Conservation (phyloP, 1,140 invertebrate species). For the Myzus persicae region DNA sequence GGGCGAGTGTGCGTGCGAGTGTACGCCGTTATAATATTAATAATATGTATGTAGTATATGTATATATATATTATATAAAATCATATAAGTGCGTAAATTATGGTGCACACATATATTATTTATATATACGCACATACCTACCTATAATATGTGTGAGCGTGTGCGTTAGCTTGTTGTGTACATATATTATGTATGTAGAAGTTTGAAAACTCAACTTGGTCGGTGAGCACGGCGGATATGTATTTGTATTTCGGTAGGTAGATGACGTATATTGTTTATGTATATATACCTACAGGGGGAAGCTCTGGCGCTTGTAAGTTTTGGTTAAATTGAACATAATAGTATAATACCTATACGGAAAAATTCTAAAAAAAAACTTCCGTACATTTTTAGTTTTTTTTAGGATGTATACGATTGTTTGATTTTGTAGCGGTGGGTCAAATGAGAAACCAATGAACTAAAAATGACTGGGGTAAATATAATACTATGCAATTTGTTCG, state of each 20-base stretch:
- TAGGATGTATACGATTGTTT: no score
- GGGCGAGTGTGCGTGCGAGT: not conserved
- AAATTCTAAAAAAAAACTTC: no score
- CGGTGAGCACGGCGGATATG: not conserved
- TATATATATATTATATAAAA: not conserved
- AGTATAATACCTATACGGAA: no score
- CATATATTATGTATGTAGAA: not conserved
- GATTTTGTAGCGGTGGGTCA: not conserved
- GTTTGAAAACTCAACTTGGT: not conserved
- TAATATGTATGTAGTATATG: not conserved
- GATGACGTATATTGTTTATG: no score
- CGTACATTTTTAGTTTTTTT: not conserved
- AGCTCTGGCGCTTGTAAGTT: not conserved
- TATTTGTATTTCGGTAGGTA: not conserved
- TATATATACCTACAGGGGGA: no score
- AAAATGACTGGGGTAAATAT: not conserved
- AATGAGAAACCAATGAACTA: not conserved
- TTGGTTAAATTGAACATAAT: not conserved
- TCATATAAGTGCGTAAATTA: not conserved
- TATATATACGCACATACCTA: no score
- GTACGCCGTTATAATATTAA: not conserved
- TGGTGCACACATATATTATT: not conserved
- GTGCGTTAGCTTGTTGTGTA: not conserved
- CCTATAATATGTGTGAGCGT: not conserved
- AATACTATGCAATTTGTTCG: not conserved